Base-by-base conservation (phyloP, 1,140 invertebrate genomes). In the Grapholita molesta region DNA sequence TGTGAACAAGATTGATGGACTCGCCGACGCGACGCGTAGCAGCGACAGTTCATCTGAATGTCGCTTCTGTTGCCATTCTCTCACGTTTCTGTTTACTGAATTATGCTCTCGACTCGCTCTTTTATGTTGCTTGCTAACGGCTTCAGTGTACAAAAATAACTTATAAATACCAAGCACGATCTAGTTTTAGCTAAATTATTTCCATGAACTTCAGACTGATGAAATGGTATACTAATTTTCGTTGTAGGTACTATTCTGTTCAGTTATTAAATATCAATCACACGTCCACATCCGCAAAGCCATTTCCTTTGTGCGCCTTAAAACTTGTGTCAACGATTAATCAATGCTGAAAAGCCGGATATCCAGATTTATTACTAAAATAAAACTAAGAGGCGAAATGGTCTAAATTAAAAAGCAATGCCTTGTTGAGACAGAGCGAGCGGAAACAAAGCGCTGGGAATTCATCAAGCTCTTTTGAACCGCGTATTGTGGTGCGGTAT, bases 381-480 rank as follows among this genome's bases (percentile, higher is more conserved):
- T 80, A 87, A 87, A 90, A 88, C 85, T 70, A 82, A 73, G 76
- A 88, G 72, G 80, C 82, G 79, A 86, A 90, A 88, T 88, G 85
- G 83, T 89, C 87, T 84, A 89, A 90, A 90, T 90, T 88, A 90
- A 90, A 90, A 89, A 89, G 86, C 86, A 84, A 90, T 89, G 87
- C 86, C 85, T 86, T 83, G 83, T 86, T 80, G 85, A 80, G 86
- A 78, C 85, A 83, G 82, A 89, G 83, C 86, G 79, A 79, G 86
- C 79, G 84, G 87, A 89, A 88, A 89, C 87, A 90, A 90, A 88
- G 86, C 79, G 74, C 76, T 78, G 76, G 77, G 82, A 86, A 90
- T 89, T 90, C 88, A 89, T 89, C 86, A 90, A 85, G 85, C 86
- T 88, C 87, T 90, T 90, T 90, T 90, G 88, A 90, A 89, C 88